A percentile compares a stretch with the other conserved stretches of the same genome.
phyloP scores from a whole-genome alignment of 2,888 invertebrate genomes.

The Acanthopleura granulata region DNA sequence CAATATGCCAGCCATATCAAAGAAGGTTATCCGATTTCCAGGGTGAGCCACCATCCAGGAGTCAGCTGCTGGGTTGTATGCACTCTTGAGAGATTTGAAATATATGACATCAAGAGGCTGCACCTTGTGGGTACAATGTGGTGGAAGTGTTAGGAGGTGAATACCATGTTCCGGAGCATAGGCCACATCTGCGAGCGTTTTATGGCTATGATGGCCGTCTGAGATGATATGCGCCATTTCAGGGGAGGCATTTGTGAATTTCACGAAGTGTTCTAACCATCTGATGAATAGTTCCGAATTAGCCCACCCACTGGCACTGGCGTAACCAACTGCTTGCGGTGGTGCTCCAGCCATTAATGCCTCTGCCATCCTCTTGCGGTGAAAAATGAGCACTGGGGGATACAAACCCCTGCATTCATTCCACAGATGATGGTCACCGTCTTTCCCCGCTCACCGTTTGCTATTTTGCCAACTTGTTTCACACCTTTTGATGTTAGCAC shows the following conservation, averaged over 20 bases:
- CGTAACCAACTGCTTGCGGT: conserved; percentile 49
- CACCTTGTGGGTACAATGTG: conserved; percentile 60
- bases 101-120: conserved; percentile 46
- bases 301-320: conserved; percentile 57
- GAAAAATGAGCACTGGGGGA: conserved; percentile 52
- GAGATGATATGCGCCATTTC: conserved; percentile 54
- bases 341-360: conserved; percentile 55
- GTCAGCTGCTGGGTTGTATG: conserved; percentile 34
- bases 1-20: conserved; percentile 33
- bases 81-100: conserved; percentile 42
- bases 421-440: no score
- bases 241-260: conserved; percentile 39
- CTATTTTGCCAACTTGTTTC: no score
- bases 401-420: no score
- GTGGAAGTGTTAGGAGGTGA: conserved; percentile 62
- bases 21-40: conserved; percentile 32
- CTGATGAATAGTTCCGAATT: conserved; percentile 38
- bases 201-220: conserved; percentile 63
- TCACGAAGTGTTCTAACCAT: conserved; percentile 67
- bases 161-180: conserved; percentile 56
- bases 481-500: conserved; percentile 29
- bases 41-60: conserved; percentile 38
- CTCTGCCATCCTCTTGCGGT: conserved; percentile 51
- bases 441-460: no score
- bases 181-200: conserved; percentile 49